Evolutionary conservation across 2,113 vertebrate genomes (phyloP).

Genomic region (Nothoprocta pentlandii): DNA sequence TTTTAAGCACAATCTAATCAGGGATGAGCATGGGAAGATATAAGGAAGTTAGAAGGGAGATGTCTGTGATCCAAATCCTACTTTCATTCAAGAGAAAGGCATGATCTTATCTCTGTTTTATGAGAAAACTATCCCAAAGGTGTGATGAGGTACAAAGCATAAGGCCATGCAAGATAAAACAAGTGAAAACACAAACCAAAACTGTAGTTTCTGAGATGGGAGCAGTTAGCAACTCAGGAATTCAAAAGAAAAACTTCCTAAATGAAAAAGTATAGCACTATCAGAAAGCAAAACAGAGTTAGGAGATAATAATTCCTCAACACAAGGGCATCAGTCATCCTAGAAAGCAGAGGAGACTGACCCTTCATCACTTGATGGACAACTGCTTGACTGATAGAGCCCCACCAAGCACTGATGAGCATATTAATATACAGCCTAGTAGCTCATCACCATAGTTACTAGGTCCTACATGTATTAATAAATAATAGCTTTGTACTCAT

Average conservation of each 20-base stretch:
- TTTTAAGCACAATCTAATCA: background rate
- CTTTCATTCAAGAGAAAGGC: background rate
- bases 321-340: background rate
- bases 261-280: fast-evolving
- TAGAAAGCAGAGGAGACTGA: background rate
- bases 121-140: background rate
- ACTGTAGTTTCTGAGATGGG: background rate
- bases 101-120: background rate
- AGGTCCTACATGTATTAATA: background rate
- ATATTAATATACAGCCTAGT: background rate
- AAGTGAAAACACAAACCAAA: background rate
- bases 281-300: background rate
- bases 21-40: background rate
- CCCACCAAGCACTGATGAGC: background rate
- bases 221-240: background rate
- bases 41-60: background rate
- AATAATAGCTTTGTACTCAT: background rate
- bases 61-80: background rate
- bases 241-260: background rate
- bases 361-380: background rate
- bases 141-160: background rate
- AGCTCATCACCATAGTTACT: background rate
- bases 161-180: background rate
- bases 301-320: background rate
- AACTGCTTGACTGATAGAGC: background rate